Percentiles rank a stretch among this genome's conserved stretches.
Evolutionary conservation across 2,113 vertebrate species (phyloP).

Genomic region (Notiomystis cincta): DNA sequence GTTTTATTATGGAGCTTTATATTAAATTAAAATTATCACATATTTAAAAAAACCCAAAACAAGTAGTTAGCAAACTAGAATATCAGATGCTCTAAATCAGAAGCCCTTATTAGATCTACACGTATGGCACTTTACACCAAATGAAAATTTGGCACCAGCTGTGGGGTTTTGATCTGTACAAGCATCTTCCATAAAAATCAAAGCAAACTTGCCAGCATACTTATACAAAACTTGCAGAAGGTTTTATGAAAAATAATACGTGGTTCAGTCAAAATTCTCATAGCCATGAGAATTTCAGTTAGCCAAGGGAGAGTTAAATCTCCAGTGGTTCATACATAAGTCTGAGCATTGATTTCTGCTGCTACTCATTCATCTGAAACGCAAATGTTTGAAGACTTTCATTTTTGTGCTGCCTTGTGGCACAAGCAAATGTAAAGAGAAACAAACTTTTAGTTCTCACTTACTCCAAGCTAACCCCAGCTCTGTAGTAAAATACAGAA

Average conservation of each 20-base stretch:
- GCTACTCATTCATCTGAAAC: neutral
- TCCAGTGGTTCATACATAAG: neutral
- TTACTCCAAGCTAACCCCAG: neutral
- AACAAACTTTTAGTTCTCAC: neutral
- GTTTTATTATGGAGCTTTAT: neutral
- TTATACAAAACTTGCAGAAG: neutral
- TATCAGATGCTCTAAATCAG: neutral
- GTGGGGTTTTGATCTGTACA: neutral
- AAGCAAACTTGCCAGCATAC: neutral
- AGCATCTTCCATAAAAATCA: neutral
- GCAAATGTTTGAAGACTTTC: neutral
- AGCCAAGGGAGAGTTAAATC: neutral
- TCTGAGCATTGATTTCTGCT: neutral
- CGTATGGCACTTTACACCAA: neutral
- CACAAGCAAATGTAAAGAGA: neutral
- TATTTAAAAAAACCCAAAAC: neutral
- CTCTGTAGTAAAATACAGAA: neutral
- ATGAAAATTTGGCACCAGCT: neutral
- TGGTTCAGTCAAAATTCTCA: neutral
- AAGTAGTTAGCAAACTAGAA: neutral
- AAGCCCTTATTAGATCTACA: neutral
- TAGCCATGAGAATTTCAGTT: neutral
- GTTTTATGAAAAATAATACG: neutral
- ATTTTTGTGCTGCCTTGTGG: neutral
- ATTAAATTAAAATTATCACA: neutral